Evolutionary conservation across 2,113 vertebrate genomes (phyloP), one percentile per base, ranked within the genome.

Genomic region (Chaetodon auriga): DNA sequence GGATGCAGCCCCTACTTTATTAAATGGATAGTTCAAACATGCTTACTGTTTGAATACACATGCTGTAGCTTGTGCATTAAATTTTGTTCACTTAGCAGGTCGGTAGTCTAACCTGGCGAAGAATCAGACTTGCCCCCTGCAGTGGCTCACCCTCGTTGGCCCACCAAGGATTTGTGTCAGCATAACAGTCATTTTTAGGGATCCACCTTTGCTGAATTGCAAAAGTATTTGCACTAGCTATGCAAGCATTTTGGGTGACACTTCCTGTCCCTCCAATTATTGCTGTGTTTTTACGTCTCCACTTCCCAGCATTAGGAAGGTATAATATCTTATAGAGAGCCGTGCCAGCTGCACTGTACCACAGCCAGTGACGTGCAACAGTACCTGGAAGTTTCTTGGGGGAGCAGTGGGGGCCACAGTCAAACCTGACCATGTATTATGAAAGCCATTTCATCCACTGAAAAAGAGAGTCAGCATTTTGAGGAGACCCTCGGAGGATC

Each of bases 391-490:
- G 62, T 70, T 84, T 80, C 78, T n/a, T 19, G 15, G 45, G n/a
- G 64, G 51, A 8, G 7, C 30, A 58, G 46, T 46, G 57, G 65
- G 81, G 81, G 78, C 68, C 55, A 62, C 63, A 58, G 77, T 90
- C 60, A 84, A 78, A 82, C 54, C 90, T 87, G 83, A 87, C 83
- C 86, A 49, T 80, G 80, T 89, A 87, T 84, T 90, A 88, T 89
- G 74, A 91, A 85, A 92, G 68, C 74, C 76, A 68, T 78, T 87
- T 86, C 80, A 89, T 86, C 75, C n/a, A 75, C 76, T 0, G 11
- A 80, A 68, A 55, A 83, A 87, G 72, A 84, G 75, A 87, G 90
- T 96, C 95, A 95, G 95, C 95, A 89, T 79, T 95, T 88, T 79
- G 41, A 78, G 65, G 58, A 90, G 91, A 86, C 80, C 93, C 91